Conservation (phyloP, 2,113 vertebrate genomes). For the Azemiops feae region DNA sequence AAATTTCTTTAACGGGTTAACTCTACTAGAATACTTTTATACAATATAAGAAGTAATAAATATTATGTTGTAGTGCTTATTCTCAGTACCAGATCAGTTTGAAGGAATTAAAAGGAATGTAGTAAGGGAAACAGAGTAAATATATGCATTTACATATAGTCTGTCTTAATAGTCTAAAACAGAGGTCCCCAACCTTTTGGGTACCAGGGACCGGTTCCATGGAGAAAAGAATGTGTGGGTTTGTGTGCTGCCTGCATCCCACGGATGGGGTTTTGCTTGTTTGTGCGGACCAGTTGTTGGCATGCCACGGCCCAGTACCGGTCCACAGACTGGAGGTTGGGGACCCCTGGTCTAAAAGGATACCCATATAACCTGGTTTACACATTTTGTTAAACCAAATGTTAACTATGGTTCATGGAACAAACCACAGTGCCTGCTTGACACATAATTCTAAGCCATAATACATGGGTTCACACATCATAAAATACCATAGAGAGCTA, state of each 20-base stretch:
- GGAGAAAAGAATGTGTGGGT: no score
- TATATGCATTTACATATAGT: background rate
- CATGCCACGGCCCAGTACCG: no score
- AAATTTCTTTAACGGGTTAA: background rate
- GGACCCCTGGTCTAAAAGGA: background rate
- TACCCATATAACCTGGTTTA: background rate
- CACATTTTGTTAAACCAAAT: background rate
- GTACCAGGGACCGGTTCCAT: no score
- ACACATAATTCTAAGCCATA: background rate
- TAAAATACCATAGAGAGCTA: background rate
- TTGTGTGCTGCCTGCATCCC: no score
- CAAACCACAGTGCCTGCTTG: no score
- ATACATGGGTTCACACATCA: background rate
- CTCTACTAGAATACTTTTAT: background rate
- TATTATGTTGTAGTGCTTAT: background rate
- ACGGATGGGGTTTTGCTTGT: no score
- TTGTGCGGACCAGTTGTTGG: no score
- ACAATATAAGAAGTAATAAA: background rate
- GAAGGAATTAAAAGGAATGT: background rate
- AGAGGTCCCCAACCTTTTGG: no score
- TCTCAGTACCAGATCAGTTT: background rate
- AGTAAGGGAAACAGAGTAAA: background rate
- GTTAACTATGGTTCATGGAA: no score
- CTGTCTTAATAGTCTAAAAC: background rate
- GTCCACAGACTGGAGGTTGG: no score